Evolutionary conservation across 2,113 vertebrate species (phyloP).

Genomic region (Sylvilagus bachmani): DNA sequence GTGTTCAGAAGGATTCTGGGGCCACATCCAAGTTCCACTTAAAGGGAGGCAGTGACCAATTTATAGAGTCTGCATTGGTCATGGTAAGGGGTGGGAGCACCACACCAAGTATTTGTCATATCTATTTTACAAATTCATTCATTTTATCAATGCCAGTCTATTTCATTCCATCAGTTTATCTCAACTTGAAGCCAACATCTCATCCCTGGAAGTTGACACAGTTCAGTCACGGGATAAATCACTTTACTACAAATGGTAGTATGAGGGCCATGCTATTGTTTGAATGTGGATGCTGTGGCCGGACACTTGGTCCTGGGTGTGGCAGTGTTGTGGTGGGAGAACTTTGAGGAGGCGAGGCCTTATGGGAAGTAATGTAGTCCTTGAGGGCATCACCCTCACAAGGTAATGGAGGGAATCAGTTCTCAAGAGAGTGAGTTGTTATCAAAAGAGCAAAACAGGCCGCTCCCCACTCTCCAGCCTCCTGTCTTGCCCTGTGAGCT

Average conservation of each 20-base stretch:
- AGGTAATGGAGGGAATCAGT: too few relatives aligned
- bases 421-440: too few relatives aligned
- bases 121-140: neutral
- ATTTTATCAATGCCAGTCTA: neutral
- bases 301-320: too few relatives aligned
- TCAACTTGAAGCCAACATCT: neutral
- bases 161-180: constrained; percentile 35
- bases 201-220: neutral
- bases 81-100: neutral
- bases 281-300: too few relatives aligned
- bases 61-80: neutral
- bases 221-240: neutral
- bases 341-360: too few relatives aligned
- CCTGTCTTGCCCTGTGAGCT: too few relatives aligned
- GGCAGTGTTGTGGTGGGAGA: too few relatives aligned
- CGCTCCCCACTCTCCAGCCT: too few relatives aligned
- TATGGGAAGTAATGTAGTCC: too few relatives aligned
- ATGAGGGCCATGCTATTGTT: neutral
- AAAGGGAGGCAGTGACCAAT: neutral
- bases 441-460: too few relatives aligned
- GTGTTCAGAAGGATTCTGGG: neutral
- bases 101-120: neutral
- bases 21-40: neutral
- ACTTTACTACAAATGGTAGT: neutral
- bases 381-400: too few relatives aligned